Conservation (phyloP, 2,797 vertebrate genomes). For the Esox lucius region DNA sequence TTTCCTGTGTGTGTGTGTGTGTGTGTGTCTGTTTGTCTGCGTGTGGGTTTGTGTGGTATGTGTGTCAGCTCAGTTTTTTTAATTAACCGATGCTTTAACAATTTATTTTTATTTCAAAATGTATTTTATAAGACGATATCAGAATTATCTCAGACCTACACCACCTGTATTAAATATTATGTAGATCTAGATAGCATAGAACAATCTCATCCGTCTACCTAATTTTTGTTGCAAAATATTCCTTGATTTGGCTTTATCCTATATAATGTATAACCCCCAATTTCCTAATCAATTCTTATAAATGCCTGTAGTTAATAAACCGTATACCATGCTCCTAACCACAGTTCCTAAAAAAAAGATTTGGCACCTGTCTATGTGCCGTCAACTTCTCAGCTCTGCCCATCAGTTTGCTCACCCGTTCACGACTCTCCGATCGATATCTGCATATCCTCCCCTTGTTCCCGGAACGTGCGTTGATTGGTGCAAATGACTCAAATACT, state of each 20-base stretch:
- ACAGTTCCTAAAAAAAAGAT: neutral
- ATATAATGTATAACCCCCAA: neutral
- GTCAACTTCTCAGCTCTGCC: constrained; percentile 6
- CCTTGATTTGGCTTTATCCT: neutral
- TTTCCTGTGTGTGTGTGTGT: neutral
- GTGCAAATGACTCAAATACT: constrained; percentile 40
- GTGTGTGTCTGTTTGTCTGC: neutral
- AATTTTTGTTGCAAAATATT: neutral
- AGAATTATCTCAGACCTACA: too few relatives aligned
- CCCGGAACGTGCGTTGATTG: constrained; percentile 56
- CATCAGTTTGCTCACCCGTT: neutral
- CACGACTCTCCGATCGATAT: constrained; percentile 30
- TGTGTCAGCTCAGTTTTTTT: neutral
- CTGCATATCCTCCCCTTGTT: constrained; percentile 49
- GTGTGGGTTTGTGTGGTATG: neutral
- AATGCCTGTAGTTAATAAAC: neutral
- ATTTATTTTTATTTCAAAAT: too few relatives aligned
- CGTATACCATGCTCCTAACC: neutral
- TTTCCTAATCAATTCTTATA: neutral
- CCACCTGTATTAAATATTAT: neutral
- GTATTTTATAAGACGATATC: too few relatives aligned
- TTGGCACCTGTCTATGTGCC: constrained; percentile 29
- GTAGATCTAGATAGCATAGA: neutral
- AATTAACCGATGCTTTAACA: too few relatives aligned
- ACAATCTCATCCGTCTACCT: neutral